A percentile compares a stretch with the other conserved stretches of the same genome.
Evolutionary conservation across 2,888 invertebrate genomes (phyloP).

Genomic region (Iselma pallidipennis): DNA sequence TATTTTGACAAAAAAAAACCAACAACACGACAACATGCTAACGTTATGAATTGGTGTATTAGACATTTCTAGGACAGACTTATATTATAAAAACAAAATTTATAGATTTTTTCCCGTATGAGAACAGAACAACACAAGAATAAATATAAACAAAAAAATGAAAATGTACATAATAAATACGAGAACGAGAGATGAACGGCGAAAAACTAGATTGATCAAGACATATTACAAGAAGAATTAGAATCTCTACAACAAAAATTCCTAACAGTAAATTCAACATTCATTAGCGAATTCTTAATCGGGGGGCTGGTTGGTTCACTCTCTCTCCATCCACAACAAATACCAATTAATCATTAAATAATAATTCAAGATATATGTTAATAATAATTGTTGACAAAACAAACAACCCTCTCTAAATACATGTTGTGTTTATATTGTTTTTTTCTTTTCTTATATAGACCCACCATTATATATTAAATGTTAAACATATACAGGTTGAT

Average conservation of each 20-base stretch:
- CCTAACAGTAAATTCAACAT: neutral
- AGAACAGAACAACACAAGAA: too few relatives aligned
- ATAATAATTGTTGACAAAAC: too few relatives aligned
- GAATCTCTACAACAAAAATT: neutral
- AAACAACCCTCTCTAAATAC: too few relatives aligned
- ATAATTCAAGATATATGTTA: too few relatives aligned
- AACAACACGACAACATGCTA: too few relatives aligned
- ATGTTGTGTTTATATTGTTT: neutral
- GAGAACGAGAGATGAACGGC: neutral
- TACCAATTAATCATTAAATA: too few relatives aligned
- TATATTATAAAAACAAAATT: neutral
- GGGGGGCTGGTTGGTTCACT: too few relatives aligned
- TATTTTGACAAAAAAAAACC: too few relatives aligned
- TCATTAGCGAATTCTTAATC: constrained; percentile 18
- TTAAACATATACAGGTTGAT: neutral
- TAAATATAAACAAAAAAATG: too few relatives aligned
- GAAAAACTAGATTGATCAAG: neutral
- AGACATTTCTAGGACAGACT: neutral
- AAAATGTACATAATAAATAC: too few relatives aligned
- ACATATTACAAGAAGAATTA: neutral
- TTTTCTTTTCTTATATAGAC: neutral
- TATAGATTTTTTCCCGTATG: neutral
- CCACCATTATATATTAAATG: too few relatives aligned
- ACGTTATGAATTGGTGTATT: neutral
- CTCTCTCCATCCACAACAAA: too few relatives aligned